phyloP scores from a whole-genome alignment of 2,888 invertebrate genomes.

The Buathra laborator region DNA sequence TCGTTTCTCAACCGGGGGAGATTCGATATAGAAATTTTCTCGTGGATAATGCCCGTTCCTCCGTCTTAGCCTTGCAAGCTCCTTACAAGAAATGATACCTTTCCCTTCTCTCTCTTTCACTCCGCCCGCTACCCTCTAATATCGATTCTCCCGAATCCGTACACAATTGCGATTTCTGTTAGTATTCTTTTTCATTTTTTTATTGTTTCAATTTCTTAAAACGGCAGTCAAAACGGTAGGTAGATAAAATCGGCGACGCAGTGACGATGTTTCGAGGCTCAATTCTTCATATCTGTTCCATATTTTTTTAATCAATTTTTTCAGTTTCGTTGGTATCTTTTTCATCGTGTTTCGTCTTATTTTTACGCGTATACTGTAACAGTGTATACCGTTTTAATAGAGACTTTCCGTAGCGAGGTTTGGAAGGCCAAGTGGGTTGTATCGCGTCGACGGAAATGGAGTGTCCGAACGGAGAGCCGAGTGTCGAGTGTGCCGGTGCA shows the following conservation, averaged over 20 bases:
- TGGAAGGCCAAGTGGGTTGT: slow-evolving; percentile 65
- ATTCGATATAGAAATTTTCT: slow-evolving; percentile 72
- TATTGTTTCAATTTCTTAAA: neutral
- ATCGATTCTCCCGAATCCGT: slow-evolving; percentile 58
- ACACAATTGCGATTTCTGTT: slow-evolving; percentile 58
- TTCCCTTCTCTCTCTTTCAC: slow-evolving; percentile 29
- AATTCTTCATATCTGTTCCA: too few relatives aligned
- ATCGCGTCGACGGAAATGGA: slow-evolving; percentile 78
- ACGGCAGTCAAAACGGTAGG: too few relatives aligned
- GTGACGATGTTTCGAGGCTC: too few relatives aligned
- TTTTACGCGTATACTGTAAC: slow-evolving; percentile 42
- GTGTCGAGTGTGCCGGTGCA: slow-evolving; percentile 79
- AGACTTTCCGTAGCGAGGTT: slow-evolving; percentile 68
- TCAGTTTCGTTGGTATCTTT: neutral
- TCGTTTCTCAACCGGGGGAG: slow-evolving; percentile 68
- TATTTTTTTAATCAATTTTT: slow-evolving; percentile 4
- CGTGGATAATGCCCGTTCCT: slow-evolving; percentile 69
- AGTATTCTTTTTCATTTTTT: slow-evolving; percentile 28
- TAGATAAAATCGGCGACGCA: too few relatives aligned
- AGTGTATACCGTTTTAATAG: slow-evolving; percentile 82
- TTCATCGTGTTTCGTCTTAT: slow-evolving; percentile 16
- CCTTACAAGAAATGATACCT: slow-evolving; percentile 69
- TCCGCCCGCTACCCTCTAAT: neutral
- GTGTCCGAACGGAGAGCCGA: slow-evolving; percentile 73
- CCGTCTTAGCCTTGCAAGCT: slow-evolving; percentile 68